Evolutionary conservation across 2,113 vertebrate species (phyloP).

Genomic region (Cyanocitta stelleri): DNA sequence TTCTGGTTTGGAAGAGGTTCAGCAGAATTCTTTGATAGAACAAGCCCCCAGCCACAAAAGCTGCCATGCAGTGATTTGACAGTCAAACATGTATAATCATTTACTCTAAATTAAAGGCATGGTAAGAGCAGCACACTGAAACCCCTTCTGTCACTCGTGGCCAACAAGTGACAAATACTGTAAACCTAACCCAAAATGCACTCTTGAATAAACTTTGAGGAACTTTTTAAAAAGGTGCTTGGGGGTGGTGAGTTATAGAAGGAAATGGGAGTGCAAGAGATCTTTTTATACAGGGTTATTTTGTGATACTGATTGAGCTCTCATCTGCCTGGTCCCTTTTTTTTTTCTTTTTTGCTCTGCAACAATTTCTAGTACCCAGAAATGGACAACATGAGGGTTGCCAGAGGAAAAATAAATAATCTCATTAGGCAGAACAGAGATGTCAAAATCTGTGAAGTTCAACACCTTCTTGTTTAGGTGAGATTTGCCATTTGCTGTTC

Average conservation of each 20-base stretch:
- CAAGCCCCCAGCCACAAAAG: slow-evolving; percentile 55
- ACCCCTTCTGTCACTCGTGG: slow-evolving; percentile 28
- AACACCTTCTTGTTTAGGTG: neutral
- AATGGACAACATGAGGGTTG: neutral
- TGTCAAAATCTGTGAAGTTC: neutral
- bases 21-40: slow-evolving; percentile 67
- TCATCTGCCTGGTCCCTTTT: neutral
- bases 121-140: slow-evolving; percentile 28
- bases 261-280: neutral
- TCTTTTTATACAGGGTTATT: neutral
- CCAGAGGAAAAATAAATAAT: neutral
- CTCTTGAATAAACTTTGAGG: slow-evolving; percentile 36
- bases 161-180: slow-evolving; percentile 9
- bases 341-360: neutral
- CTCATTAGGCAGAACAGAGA: neutral
- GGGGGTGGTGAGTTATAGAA: neutral
- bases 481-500: neutral
- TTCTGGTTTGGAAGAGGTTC: slow-evolving; percentile 64
- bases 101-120: slow-evolving; percentile 59
- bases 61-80: slow-evolving; percentile 55
- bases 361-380: neutral
- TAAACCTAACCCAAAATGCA: slow-evolving; percentile 31
- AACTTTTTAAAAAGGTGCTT: neutral
- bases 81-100: slow-evolving; percentile 60
- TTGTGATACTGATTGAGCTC: neutral